Evolutionary conservation across 2,888 invertebrate species (phyloP).

Genomic region (Kryphioiulus occultus): DNA sequence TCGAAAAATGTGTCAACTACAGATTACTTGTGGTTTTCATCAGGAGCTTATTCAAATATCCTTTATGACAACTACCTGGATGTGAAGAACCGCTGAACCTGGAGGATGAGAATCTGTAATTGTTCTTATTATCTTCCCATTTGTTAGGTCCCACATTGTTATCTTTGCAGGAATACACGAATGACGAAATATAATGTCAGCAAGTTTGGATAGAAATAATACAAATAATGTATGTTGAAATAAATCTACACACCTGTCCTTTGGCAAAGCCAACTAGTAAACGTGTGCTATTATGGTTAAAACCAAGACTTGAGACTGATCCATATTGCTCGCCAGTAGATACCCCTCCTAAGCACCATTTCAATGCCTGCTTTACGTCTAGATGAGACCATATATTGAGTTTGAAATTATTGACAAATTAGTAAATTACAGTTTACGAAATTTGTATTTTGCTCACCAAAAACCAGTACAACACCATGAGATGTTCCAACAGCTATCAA

Average conservation of each 20-base stretch:
- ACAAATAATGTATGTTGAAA: background rate
- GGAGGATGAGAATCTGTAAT: constrained; percentile 83
- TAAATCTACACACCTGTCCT: constrained; percentile 67
- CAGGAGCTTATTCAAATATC: background rate
- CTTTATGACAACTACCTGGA: constrained; percentile 64
- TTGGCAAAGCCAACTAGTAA: constrained; percentile 81
- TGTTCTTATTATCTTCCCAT: constrained; percentile 78
- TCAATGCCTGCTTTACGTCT: constrained; percentile 76
- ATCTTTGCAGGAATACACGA: constrained; percentile 64
- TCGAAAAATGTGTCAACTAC: background rate
- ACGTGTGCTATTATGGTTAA: constrained; percentile 85
- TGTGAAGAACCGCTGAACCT: constrained; percentile 81
- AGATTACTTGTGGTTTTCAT: background rate
- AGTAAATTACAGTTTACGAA: background rate
- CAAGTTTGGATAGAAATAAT: constrained; percentile 37
- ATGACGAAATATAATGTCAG: constrained; percentile 59
- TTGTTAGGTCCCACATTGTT: constrained; percentile 83
- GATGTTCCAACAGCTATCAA: constrained; percentile 93
- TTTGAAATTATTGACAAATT: background rate
- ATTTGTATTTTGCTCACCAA: constrained; percentile 68
- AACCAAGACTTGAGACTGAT: constrained; percentile 73
- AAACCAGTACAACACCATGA: constrained; percentile 87
- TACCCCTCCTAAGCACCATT: constrained; percentile 79
- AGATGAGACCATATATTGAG: constrained; percentile 47
- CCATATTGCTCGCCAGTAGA: constrained; percentile 76